These are phyloP conservation scores for Valencia hispanica DNA, from an alignment of 2,797 vertebrate genomes.

Conservation along the genomic window DNA sequence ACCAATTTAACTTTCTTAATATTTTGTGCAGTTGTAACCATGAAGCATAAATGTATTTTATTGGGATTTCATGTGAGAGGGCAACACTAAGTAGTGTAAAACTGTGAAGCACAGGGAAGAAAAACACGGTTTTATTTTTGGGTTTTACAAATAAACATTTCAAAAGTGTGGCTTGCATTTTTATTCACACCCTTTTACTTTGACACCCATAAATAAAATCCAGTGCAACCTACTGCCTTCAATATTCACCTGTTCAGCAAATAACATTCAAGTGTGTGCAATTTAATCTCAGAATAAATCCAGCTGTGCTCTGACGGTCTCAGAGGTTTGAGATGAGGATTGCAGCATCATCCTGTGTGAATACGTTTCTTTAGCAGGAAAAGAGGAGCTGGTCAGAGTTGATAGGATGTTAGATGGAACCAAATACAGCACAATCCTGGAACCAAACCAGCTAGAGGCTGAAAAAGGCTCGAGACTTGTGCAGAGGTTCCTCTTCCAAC, in stretches of 20 bases:
- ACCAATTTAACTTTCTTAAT: neutral
- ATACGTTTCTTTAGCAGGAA: neutral
- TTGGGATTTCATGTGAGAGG: neutral
- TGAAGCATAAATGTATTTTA: neutral
- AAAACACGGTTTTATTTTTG: neutral
- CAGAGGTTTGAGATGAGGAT: neutral
- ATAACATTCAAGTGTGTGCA: neutral
- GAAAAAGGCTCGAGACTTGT: neutral
- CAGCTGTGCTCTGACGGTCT: neutral
- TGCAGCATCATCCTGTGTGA: neutral
- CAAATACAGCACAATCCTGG: neutral
- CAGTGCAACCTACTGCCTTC: neutral
- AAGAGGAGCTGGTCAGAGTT: neutral
- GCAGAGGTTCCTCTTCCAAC: neutral
- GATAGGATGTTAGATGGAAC: neutral
- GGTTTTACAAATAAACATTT: neutral
- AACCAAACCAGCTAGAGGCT: neutral
- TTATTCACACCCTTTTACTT: neutral
- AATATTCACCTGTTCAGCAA: neutral
- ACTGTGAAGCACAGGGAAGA: neutral
- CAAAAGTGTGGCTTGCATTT: neutral
- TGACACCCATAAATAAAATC: neutral
- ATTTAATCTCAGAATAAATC: neutral
- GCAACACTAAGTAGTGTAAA: neutral
- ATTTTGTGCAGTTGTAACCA: neutral